Evolutionary conservation across 1,140 invertebrate species (phyloP).

Genomic region (Drosophila insularis): DNA sequence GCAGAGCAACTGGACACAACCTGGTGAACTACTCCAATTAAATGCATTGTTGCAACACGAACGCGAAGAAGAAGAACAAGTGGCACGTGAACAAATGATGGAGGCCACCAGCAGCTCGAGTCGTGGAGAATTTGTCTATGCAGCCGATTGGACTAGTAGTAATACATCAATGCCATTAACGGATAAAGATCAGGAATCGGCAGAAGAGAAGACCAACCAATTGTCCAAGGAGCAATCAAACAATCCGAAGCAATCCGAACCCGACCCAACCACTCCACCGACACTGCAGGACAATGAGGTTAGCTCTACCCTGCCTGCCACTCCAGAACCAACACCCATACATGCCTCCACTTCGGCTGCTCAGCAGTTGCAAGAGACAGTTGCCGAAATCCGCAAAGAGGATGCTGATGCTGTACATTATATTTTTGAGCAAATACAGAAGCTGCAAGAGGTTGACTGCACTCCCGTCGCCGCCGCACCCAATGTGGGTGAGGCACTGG

Average conservation of each 20-base stretch:
- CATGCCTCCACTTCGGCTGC: background rate
- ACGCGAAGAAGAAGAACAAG: slow-evolving; percentile 73
- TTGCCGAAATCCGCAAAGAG: slow-evolving; percentile 48
- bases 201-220: background rate
- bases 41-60: slow-evolving; percentile 76
- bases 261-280: background rate
- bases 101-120: slow-evolving; percentile 36
- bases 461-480: slow-evolving; percentile 7
- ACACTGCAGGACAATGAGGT: slow-evolving; percentile 64
- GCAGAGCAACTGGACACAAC: slow-evolving; percentile 21
- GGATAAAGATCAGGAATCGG: background rate
- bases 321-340: slow-evolving; percentile 27
- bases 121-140: slow-evolving; percentile 28
- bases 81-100: slow-evolving; percentile 51
- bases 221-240: background rate
- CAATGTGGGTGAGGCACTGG: background rate
- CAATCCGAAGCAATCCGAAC: background rate
- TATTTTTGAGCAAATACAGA: slow-evolving; percentile 46
- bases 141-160: slow-evolving; percentile 19
- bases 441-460: slow-evolving; percentile 38
- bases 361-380: slow-evolving; percentile 25
- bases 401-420: slow-evolving; percentile 43
- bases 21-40: slow-evolving; percentile 58
- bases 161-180: background rate
- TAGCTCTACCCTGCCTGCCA: slow-evolving; percentile 57